These are phyloP conservation scores for Marmota flaviventris DNA, from an alignment of 2,113 vertebrate species.

Conservation along the genomic window DNA sequence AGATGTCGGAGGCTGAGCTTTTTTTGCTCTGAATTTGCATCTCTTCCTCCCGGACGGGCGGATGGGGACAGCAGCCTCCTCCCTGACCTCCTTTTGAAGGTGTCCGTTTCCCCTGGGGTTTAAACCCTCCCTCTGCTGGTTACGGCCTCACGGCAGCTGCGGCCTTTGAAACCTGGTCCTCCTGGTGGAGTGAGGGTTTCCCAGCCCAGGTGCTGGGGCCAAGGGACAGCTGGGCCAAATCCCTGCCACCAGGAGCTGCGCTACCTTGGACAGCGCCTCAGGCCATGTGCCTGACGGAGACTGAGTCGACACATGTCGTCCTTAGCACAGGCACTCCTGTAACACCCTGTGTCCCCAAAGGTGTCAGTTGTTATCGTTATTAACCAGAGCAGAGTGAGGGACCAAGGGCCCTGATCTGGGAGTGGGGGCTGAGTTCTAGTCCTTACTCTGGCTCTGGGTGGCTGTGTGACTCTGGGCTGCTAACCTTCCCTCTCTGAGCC, in stretches of 20 bases:
- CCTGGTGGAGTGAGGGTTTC: neutral
- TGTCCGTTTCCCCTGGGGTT: neutral
- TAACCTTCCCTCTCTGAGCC: neutral
- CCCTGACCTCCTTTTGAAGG: neutral
- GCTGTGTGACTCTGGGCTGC: neutral
- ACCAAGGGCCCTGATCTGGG: neutral
- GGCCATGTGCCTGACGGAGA: neutral
- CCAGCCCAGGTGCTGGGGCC: neutral
- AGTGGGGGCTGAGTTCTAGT: neutral
- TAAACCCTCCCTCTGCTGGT: neutral
- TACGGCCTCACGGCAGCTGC: neutral
- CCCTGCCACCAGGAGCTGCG: neutral
- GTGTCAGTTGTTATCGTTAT: fast-evolving
- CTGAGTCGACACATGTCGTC: neutral
- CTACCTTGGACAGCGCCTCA: fast-evolving
- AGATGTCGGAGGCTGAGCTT: too few species aligned
- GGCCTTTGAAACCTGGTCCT: neutral
- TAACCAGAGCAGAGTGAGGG: neutral
- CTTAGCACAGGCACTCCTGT: neutral
- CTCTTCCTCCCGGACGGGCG: neutral
- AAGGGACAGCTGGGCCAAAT: neutral
- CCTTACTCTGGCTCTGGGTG: neutral
- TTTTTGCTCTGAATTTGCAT: neutral
- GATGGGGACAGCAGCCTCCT: too few species aligned
- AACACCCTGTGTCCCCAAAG: fast-evolving